Conservation (phyloP, 2,113 vertebrate species). For the Chionomys nivalis region DNA sequence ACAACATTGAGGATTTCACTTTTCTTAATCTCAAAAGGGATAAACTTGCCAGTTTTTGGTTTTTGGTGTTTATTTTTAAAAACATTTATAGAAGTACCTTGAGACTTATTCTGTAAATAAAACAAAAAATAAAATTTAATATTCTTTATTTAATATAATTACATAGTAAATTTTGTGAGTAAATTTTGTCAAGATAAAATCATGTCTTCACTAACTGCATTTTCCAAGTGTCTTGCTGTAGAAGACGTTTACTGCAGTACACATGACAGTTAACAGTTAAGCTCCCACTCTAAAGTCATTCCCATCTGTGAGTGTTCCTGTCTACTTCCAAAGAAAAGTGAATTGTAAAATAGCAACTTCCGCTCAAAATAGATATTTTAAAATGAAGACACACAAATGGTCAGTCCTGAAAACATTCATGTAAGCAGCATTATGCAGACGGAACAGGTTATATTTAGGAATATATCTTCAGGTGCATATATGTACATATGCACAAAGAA, state of each 20-base stretch:
- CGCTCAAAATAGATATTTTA: not conserved
- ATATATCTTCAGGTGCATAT: not conserved
- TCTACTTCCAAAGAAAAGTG: not conserved
- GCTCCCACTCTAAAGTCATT: not conserved
- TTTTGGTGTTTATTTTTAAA: constrained; percentile 75
- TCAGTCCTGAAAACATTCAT: not conserved
- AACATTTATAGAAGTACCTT: constrained; percentile 69
- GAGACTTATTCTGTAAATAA: constrained; percentile 65
- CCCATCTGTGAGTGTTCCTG: not conserved
- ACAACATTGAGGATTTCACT: not conserved
- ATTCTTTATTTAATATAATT: not conserved
- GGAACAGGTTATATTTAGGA: not conserved
- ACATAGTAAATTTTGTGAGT: not conserved
- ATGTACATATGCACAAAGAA: not conserved
- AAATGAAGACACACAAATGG: not conserved
- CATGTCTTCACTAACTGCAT: not conserved
- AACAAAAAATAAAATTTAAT: constrained; percentile 41
- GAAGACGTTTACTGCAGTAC: not conserved
- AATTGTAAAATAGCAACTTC: constrained; percentile 39
- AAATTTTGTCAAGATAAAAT: not conserved
- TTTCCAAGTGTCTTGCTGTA: not conserved
- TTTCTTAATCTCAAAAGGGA: constrained; percentile 60
- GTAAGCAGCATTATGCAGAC: not conserved
- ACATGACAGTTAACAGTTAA: not conserved
- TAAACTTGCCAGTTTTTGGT: constrained; percentile 36